phyloP scores from a whole-genome alignment of 2,888 invertebrate genomes.

The Cataglyphis rosenhaueri region DNA sequence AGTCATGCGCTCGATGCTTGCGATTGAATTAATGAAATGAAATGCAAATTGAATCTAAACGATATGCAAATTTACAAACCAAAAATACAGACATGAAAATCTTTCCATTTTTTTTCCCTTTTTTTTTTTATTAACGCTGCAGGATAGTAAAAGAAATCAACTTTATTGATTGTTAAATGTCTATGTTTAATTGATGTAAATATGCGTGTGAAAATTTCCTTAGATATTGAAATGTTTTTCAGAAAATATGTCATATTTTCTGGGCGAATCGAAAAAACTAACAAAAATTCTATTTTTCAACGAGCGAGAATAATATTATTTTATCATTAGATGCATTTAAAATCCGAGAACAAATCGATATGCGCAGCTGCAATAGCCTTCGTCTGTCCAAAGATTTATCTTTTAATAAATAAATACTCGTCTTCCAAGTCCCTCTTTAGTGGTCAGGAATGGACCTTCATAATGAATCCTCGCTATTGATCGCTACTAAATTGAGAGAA shows the following conservation, averaged over 20 bases:
- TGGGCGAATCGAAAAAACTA: not conserved
- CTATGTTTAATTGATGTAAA: not conserved
- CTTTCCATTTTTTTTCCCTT: not conserved
- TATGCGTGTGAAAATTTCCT: not conserved
- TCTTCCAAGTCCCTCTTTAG: not conserved
- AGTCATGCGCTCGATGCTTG: not conserved
- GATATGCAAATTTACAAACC: not conserved
- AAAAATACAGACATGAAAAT: not conserved
- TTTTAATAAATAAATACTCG: constrained; percentile 63
- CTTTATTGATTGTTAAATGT: not conserved
- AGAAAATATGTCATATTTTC: not conserved
- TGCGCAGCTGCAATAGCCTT: constrained; percentile 13
- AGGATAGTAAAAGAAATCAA: not conserved
- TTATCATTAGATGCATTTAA: constrained; percentile 22
- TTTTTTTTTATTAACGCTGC: not conserved
- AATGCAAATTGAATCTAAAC: constrained; percentile 1
- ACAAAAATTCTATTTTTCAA: constrained; percentile 24
- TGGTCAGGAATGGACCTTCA: constrained; percentile 47
- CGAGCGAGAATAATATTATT: constrained; percentile 53
- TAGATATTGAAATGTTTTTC: too few species aligned
- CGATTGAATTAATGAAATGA: constrained; percentile 37
- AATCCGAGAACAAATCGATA: constrained; percentile 67
- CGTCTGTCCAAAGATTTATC: constrained; percentile 53
- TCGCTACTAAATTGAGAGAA: constrained; percentile 38
- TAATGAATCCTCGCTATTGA: constrained; percentile 43